Evolutionary conservation across 1,140 invertebrate species (phyloP).

Genomic region (Doryteuthis pealeii): DNA sequence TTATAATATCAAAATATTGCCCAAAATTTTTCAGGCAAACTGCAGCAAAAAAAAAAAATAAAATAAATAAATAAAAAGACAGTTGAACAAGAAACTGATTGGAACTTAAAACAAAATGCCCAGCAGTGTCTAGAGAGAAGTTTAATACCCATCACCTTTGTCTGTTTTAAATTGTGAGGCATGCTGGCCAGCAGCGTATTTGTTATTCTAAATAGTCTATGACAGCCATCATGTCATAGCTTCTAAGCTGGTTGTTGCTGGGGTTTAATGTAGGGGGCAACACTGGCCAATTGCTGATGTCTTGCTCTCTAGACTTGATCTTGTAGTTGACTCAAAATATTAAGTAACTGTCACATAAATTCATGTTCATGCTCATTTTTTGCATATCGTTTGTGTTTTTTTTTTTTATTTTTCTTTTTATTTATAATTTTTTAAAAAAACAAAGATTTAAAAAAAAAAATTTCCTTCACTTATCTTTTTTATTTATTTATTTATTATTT

Average conservation of each 20-base stretch:
- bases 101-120: too few species aligned
- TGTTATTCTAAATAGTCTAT: neutral
- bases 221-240: neutral
- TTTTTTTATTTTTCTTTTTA: neutral
- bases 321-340: conserved; percentile 2
- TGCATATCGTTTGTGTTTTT: neutral
- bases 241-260: neutral
- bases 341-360: neutral
- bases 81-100: too few species aligned
- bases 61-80: too few species aligned
- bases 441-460: too few species aligned
- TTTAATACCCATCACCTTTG: neutral
- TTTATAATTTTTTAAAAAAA: neutral
- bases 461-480: neutral
- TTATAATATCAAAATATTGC: too few species aligned
- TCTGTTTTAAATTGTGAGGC: neutral
- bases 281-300: too few species aligned
- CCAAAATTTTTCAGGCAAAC: too few species aligned
- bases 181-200: neutral
- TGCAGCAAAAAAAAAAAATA: too few species aligned
- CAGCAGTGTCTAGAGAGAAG: neutral
- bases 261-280: too few species aligned
- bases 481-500: neutral
- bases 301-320: too few species aligned
- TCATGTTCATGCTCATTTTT: neutral